Evolutionary conservation across 2,797 vertebrate species (phyloP), one percentile per base, ranked within the genome.

Genomic region (Microchirus variegatus): DNA sequence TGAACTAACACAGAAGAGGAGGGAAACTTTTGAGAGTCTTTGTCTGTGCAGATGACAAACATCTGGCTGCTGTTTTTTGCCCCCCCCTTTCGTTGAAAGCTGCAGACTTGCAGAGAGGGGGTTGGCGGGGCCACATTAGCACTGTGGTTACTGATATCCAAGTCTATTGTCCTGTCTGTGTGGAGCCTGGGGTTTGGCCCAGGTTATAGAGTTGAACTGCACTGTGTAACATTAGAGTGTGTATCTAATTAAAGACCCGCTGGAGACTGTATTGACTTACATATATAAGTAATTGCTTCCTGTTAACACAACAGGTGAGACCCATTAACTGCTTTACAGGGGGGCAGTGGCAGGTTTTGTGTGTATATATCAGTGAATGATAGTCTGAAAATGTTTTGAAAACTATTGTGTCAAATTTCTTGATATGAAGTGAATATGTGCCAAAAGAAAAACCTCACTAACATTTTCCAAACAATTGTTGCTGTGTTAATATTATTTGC

Each of bases 21-120:
- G 83, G 73, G 81, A 75, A 22, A 83, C 82, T 77, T 81, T 85
- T 82, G 70, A 82, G 77, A 85, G 75, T 73, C 70, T 86, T 89
- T 87, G 78, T 90, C 69, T 84, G 72, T 84, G 75, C 71, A 79
- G 82, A 90, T 89, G 86, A 87, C 85, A 83, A 90, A 90, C 90
- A 90, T 90, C 83, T 90, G 89, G 55, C 73, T n/a, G 78, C 59
- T 84, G 81, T 45, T 77, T 66, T 67, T 59, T 14, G 3, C 17
- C 70, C 64, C 63, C 45, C n/a, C 19, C 68, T 60, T 59, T 47
- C 35, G 35, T 62, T 63, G 57, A 67, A 47, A 53, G 65, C 62
- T 80, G 77, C 68, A 56, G 70, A 37, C 75, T 77, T 72, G 57
- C 67, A 80, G 69, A 78, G 69, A 61, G 68, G 54, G 66, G 69